These are phyloP conservation scores for Caenorhabditis sp. DNA, from an alignment of 2,888 invertebrate species.

Conservation along the genomic window DNA sequence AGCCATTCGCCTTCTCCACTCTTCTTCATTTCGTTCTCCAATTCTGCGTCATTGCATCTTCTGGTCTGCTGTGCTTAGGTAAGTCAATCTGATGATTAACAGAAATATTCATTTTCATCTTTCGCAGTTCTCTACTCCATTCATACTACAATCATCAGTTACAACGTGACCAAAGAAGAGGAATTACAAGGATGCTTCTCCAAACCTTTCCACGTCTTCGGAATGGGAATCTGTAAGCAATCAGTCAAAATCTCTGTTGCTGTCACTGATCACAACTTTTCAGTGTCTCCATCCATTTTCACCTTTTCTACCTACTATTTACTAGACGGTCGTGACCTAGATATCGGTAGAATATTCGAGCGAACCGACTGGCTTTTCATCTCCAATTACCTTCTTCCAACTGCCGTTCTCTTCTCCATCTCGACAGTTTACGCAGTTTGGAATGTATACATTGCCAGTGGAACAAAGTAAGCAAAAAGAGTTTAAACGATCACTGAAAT, in stretches of 20 bases:
- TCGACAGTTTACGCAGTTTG: conserved; percentile 59
- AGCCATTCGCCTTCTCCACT: conserved; percentile 65
- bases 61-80: conserved; percentile 53
- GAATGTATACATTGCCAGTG: conserved; percentile 60
- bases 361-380: conserved; percentile 66
- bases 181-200: conserved; percentile 46
- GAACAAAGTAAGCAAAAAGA: conserved; percentile 33
- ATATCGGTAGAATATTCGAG: conserved; percentile 47
- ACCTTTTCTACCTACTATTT: conserved; percentile 69
- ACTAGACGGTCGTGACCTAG: conserved; percentile 55
- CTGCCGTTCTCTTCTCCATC: conserved; percentile 60
- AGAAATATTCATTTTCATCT: neutral
- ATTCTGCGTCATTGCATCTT: conserved; percentile 63
- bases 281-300: conserved; percentile 67
- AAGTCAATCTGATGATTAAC: neutral
- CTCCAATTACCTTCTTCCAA: conserved; percentile 60
- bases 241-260: no score
- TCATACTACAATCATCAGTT: conserved; percentile 43
- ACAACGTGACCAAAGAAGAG: conserved; percentile 39
- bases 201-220: conserved; percentile 47
- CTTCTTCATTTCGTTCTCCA: conserved; percentile 66
- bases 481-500: neutral
- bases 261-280: conserved; percentile 20
- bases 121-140: conserved; percentile 47
- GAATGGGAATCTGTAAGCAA: conserved; percentile 47